These are phyloP conservation scores for Platycercus adscitus DNA, from an alignment of 2,113 vertebrate species.

Conservation along the genomic window DNA sequence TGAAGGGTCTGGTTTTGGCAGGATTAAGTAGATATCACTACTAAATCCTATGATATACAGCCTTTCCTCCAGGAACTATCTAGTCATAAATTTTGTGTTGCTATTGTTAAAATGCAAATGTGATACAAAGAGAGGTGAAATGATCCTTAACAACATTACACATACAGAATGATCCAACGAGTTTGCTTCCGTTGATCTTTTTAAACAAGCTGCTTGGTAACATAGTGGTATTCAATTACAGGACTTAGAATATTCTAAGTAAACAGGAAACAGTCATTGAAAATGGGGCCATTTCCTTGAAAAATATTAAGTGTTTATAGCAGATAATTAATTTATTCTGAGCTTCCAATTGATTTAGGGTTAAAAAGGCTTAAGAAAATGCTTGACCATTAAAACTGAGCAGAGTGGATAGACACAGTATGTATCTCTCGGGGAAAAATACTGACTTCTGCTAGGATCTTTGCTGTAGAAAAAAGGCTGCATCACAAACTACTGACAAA, in stretches of 20 bases:
- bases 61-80: background rate
- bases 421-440: background rate
- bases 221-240: background rate
- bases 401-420: background rate
- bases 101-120: background rate
- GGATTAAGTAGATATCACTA: background rate
- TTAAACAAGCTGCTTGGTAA: background rate
- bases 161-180: background rate
- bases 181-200: background rate
- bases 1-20: background rate
- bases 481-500: background rate
- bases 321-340: background rate
- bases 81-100: background rate
- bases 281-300: background rate
- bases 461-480: background rate
- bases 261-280: background rate
- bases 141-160: background rate
- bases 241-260: background rate
- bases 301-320: background rate
- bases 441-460: background rate
- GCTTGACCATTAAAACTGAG: background rate
- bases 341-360: background rate
- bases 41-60: background rate
- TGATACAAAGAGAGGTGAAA: background rate
- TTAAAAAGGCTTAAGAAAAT: background rate